Conservation (phyloP, 2,113 vertebrate species). For the Cebidichthys violaceus region DNA sequence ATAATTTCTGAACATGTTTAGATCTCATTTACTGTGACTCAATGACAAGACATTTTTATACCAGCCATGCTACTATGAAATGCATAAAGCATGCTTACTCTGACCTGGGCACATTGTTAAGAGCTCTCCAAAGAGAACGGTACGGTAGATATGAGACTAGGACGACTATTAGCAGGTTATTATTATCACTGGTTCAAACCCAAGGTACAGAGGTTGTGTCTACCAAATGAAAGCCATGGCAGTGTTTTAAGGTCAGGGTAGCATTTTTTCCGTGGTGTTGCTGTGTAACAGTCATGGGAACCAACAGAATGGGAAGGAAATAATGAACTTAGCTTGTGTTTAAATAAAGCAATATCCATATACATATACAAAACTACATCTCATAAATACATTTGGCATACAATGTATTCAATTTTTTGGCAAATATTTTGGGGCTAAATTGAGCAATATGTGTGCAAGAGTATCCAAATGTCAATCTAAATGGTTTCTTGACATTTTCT, state of each 20-base stretch:
- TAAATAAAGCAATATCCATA: slow-evolving; percentile 76
- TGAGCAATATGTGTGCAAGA: slow-evolving; percentile 73
- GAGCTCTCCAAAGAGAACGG: slow-evolving; percentile 56
- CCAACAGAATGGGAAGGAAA: slow-evolving; percentile 54
- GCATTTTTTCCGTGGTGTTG: slow-evolving; percentile 58
- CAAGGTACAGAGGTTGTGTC: slow-evolving; percentile 47
- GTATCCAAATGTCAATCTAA: slow-evolving; percentile 70
- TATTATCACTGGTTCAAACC: slow-evolving; percentile 46
- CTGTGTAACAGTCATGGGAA: slow-evolving; percentile 72
- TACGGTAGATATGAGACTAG: slow-evolving; percentile 55
- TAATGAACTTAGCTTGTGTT: slow-evolving; percentile 64
- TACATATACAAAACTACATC: slow-evolving; percentile 78
- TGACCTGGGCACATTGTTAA: slow-evolving; percentile 64
- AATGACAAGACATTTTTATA: slow-evolving; percentile 60
- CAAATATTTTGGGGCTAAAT: slow-evolving; percentile 54
- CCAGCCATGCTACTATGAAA: slow-evolving; percentile 75
- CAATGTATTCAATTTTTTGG: slow-evolving; percentile 69
- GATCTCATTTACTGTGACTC: slow-evolving; percentile 63
- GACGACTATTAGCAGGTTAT: slow-evolving; percentile 44
- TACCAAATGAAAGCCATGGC: slow-evolving; percentile 60
- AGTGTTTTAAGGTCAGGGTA: slow-evolving; percentile 67
- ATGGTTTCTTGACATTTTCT: slow-evolving; percentile 67
- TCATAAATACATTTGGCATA: slow-evolving; percentile 84
- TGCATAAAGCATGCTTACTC: slow-evolving; percentile 68
- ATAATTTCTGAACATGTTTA: slow-evolving; percentile 40